Base-by-base conservation (phyloP, 2,113 vertebrate species). In the Ifrita kowaldi region DNA sequence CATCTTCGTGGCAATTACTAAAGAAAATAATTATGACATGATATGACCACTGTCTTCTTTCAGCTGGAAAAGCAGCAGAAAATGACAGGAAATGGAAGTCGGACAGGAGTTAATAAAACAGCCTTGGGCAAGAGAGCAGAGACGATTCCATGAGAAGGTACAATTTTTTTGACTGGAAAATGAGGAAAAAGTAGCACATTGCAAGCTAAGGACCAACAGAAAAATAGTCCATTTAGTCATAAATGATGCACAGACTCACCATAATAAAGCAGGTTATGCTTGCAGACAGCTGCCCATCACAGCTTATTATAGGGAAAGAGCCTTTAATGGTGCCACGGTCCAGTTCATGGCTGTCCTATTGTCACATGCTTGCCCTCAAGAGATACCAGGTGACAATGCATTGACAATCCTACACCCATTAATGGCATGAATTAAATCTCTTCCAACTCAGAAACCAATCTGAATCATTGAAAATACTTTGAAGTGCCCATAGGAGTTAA, bases 1-100 rank as follows among this genome's bases (percentile, higher is more conserved):
- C 62, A 44, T 95, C 90, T 97, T 73, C 7, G 23, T 27, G 50
- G 84, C 90, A 93, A 93, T 96, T 93, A 91, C 88, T 95, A 79
- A 93, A 89, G 88, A 95, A 96, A 95, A 94, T 90, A 97, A 96
- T 95, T 95, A 91, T 77, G 79, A 90, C 83, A 55, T 68, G 90
- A 83, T 77, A 52, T 55, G 82, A 56, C 93, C 84, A 68, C 80
- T 94, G 91, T 91, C 85, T 95, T 97, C 70, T 82, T 96, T 97
- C 84, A 96, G 87, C 94, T 77, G 89, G 78, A 88, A 88, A 79
- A 88, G 79, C 64, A 93, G 86, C 65, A 86, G 67, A 90, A 93
- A 94, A 91, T 76, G 89, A 88, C 84, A 94, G 84, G 89, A 93
- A 96, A 91, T 91, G 94, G 65, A 94, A 94, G 84, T 92, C 0